phyloP scores from a whole-genome alignment of 2,113 vertebrate genomes.

The Pantherophis guttatus region DNA sequence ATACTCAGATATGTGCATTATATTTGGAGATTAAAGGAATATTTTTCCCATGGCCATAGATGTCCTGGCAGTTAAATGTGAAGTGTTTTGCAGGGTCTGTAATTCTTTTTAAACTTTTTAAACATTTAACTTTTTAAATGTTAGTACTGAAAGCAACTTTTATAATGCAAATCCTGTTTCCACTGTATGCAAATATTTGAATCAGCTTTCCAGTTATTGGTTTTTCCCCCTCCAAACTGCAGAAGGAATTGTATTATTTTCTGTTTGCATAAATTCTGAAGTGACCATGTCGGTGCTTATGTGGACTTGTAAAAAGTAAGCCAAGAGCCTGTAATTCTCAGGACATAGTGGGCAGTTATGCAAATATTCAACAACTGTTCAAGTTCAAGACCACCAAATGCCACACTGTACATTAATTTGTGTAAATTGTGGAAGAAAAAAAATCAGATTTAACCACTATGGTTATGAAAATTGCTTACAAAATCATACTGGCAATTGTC shows the following conservation, averaged over 20 bases:
- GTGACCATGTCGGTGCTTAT: not conserved
- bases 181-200: constrained; percentile 3
- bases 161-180: not conserved
- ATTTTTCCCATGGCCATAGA: not conserved
- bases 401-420: not conserved
- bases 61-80: not conserved
- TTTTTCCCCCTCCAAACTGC: not conserved
- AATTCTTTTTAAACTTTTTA: not conserved
- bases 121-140: not conserved
- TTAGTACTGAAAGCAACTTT: not conserved
- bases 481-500: not conserved
- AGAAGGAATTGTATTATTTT: not conserved
- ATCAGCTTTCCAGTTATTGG: not conserved
- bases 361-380: not conserved
- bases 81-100: not conserved
- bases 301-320: not conserved
- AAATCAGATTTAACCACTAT: not conserved
- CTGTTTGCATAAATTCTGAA: not conserved
- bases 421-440: not conserved
- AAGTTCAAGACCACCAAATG: not conserved
- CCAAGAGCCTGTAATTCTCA: not conserved
- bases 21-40: not conserved
- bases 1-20: not conserved
- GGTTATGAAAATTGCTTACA: not conserved
- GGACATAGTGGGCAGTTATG: not conserved